Evolutionary conservation across 53 echinoderm and acorn worm species (phyloP).

Genomic region (Echinometra lucunter): DNA sequence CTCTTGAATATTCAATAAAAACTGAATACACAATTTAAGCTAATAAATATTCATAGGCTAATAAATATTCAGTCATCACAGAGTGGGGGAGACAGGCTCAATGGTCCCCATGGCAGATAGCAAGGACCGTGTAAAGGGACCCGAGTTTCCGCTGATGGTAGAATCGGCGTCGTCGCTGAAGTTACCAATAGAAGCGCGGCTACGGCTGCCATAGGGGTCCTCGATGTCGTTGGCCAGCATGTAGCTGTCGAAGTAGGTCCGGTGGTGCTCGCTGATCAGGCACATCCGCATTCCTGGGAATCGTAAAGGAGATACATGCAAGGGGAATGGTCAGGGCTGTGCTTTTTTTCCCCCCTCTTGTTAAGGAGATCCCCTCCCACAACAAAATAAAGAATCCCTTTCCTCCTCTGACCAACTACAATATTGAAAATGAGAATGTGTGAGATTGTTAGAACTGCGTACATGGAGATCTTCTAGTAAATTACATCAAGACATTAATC

Average conservation of each 20-base stretch:
- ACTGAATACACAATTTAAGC: too few relatives aligned
- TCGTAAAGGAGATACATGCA: conserved; percentile 51
- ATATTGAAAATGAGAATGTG: too few relatives aligned
- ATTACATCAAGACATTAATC: too few relatives aligned
- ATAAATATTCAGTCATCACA: conserved; percentile 43
- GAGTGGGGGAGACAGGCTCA: conserved; percentile 25
- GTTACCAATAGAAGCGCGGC: conserved; percentile 51
- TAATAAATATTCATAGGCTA: too few relatives aligned
- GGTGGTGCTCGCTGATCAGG: conserved; percentile 63
- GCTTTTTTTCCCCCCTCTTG: not conserved
- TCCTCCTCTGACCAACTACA: too few relatives aligned
- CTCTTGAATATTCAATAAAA: too few relatives aligned
- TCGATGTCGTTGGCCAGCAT: conserved; percentile 66
- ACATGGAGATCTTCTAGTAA: too few relatives aligned
- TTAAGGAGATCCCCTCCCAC: too few relatives aligned
- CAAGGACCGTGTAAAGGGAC: conserved; percentile 69
- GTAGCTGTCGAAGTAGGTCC: conserved; percentile 56
- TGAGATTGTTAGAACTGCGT: too few relatives aligned
- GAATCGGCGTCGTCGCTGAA: conserved; percentile 64
- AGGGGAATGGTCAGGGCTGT: conserved; percentile 55
- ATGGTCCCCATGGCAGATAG: conserved; percentile 74
- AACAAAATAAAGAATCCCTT: too few relatives aligned
- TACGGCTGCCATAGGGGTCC: conserved; percentile 56
- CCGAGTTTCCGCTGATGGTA: conserved; percentile 63
- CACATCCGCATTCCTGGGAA: conserved; percentile 63